Evolutionary conservation across 2,797 vertebrate species (phyloP).

Genomic region (Clarias fuscus): DNA sequence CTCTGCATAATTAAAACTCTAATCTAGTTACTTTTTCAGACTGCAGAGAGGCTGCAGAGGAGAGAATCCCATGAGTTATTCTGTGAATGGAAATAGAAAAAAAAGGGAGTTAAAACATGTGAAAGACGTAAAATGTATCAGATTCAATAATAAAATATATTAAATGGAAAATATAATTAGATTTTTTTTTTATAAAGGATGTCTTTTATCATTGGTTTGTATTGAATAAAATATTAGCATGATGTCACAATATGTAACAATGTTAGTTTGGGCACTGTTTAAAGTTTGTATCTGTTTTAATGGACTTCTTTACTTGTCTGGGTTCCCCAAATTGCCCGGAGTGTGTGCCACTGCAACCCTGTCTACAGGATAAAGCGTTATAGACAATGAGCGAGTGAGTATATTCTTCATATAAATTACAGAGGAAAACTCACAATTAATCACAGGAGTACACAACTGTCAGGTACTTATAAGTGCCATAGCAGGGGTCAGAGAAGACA

Average conservation of each 20-base stretch:
- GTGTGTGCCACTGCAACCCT: too few relatives aligned
- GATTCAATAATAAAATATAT: not conserved
- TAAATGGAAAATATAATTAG: not conserved
- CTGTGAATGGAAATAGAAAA: not conserved
- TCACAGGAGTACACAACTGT: slow-evolving; percentile 21
- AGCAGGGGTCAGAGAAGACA: slow-evolving; percentile 20
- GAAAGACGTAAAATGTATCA: not conserved
- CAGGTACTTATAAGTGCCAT: slow-evolving; percentile 40
- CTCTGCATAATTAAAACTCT: not conserved
- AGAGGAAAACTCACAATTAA: not conserved
- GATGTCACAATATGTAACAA: too few relatives aligned
- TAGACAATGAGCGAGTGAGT: not conserved
- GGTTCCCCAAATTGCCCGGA: too few relatives aligned
- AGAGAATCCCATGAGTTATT: not conserved
- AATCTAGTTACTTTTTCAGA: not conserved
- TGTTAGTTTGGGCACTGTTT: too few relatives aligned
- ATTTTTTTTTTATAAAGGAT: too few relatives aligned
- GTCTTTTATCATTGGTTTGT: too few relatives aligned
- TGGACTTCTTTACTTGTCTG: too few relatives aligned
- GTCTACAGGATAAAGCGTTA: too few relatives aligned
- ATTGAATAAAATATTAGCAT: too few relatives aligned
- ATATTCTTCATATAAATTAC: not conserved
- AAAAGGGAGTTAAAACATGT: not conserved
- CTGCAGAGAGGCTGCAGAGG: not conserved
- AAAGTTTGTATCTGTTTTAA: too few relatives aligned